phyloP scores from a whole-genome alignment of 30 jellyfish, hydroid and myxozoan species.

The Mastigias papua region DNA sequence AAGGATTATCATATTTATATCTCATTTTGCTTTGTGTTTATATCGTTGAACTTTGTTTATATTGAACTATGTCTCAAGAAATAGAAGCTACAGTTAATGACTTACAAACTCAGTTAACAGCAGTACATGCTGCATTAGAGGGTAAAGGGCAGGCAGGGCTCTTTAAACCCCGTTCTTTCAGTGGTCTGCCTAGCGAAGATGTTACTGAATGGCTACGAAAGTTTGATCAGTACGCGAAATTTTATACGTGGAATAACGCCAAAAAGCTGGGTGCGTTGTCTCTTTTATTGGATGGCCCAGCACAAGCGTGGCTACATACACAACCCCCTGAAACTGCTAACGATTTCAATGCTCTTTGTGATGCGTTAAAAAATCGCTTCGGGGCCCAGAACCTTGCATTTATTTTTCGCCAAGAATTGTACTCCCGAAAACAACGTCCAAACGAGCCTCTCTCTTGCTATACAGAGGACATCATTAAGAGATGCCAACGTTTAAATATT shows the following conservation, averaged over 20 bases:
- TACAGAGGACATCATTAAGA: constrained; percentile 28
- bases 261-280: constrained; percentile 19
- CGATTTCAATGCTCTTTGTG: neutral
- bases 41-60: neutral
- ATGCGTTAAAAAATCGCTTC: constrained; percentile 28
- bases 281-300: constrained; percentile 39
- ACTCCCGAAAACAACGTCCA: constrained; percentile 39
- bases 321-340: constrained; percentile 7
- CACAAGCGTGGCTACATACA: constrained; percentile 38
- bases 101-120: constrained; percentile 33
- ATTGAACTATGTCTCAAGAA: constrained; percentile 22
- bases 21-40: neutral
- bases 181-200: constrained; percentile 34
- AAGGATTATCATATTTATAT: neutral
- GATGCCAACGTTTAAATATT: neutral
- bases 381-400: constrained; percentile 15
- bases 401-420: constrained; percentile 33
- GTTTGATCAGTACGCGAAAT: constrained; percentile 15
- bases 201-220: constrained; percentile 19
- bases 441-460: constrained; percentile 23
- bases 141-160: constrained; percentile 51
- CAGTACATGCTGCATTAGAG: constrained; percentile 47
- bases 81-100: constrained; percentile 43
- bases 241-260: constrained; percentile 24
- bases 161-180: constrained; percentile 37